A percentile compares a stretch with the other conserved stretches of the same genome.
phyloP scores from a whole-genome alignment of 2,113 vertebrate genomes.

The Cephalopholis sonnerati region DNA sequence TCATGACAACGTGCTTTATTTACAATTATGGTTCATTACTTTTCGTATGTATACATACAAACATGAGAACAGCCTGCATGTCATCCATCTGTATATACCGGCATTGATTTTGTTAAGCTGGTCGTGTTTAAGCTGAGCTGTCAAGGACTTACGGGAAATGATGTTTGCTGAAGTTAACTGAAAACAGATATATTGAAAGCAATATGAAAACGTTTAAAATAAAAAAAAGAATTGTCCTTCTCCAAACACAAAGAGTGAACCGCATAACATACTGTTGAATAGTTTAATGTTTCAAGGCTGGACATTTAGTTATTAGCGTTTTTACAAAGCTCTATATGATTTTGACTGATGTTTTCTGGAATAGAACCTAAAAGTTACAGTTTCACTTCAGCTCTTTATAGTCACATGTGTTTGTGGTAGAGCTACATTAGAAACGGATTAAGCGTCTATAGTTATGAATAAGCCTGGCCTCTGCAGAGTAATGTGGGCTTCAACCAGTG shows the following conservation, averaged over 20 bases:
- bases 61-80: no score
- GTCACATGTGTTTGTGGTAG: slow-evolving; percentile 4
- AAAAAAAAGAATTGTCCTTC: not conserved
- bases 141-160: not conserved
- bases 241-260: no score
- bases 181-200: not conserved
- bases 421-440: slow-evolving; percentile 20
- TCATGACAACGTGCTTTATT: no score
- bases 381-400: not conserved
- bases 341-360: not conserved
- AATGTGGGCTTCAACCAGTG: slow-evolving; percentile 48
- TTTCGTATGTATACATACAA: no score
- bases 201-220: not conserved
- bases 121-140: not conserved
- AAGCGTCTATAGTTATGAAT: slow-evolving; percentile 41
- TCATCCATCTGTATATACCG: no score
- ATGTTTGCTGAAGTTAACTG: not conserved
- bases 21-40: no score
- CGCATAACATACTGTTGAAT: no score
- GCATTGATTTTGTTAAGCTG: not conserved
- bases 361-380: not conserved
- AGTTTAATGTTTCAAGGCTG: no score
- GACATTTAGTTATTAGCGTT: no score
- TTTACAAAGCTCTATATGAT: no score
- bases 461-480: slow-evolving; percentile 43